A percentile compares a stretch with the other conserved stretches of the same genome.
These are phyloP conservation scores for Blastobasis adustella DNA, from an alignment of 2,888 invertebrate genomes.

Conservation along the genomic window DNA sequence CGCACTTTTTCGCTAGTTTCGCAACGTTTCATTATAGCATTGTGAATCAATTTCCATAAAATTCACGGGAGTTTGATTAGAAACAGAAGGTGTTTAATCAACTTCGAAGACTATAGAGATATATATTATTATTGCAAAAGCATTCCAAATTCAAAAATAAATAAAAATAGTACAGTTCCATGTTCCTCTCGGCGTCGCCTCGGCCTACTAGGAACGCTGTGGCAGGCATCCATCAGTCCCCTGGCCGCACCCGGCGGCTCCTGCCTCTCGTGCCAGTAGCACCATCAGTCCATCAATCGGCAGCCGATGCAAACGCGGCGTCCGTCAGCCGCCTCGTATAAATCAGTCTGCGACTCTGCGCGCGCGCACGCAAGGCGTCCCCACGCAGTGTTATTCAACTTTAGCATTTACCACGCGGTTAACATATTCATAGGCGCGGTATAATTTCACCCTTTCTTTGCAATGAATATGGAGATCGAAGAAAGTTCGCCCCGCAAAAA, in stretches of 20 bases:
- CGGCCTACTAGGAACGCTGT: too few relatives aligned
- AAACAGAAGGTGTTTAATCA: too few relatives aligned
- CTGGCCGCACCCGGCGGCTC: constrained; percentile 12
- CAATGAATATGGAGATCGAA: constrained; percentile 66
- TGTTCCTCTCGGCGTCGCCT: too few relatives aligned
- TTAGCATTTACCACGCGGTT: constrained; percentile 61
- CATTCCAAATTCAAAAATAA: too few relatives aligned
- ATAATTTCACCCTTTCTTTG: constrained; percentile 72
- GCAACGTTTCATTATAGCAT: too few relatives aligned
- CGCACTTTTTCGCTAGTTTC: too few relatives aligned
- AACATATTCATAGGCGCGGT: constrained; percentile 57
- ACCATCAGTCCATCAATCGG: constrained; percentile 4
- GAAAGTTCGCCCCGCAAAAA: constrained; percentile 69
- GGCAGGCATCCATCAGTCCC: constrained; percentile 38
- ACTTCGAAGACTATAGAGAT: too few relatives aligned
- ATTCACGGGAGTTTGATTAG: too few relatives aligned
- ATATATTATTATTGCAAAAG: too few relatives aligned
- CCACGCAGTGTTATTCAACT: constrained; percentile 60
- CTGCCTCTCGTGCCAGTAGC: constrained; percentile 8
- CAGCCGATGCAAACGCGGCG: neutral
- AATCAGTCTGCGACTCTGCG: constrained; percentile 12
- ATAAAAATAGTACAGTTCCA: too few relatives aligned
- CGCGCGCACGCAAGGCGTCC: constrained; percentile 9
- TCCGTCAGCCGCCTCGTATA: constrained; percentile 14
- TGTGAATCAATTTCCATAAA: too few relatives aligned